phyloP scores from a whole-genome alignment of 2,797 vertebrate species.

The Microctenopoma stevenorrisi region DNA sequence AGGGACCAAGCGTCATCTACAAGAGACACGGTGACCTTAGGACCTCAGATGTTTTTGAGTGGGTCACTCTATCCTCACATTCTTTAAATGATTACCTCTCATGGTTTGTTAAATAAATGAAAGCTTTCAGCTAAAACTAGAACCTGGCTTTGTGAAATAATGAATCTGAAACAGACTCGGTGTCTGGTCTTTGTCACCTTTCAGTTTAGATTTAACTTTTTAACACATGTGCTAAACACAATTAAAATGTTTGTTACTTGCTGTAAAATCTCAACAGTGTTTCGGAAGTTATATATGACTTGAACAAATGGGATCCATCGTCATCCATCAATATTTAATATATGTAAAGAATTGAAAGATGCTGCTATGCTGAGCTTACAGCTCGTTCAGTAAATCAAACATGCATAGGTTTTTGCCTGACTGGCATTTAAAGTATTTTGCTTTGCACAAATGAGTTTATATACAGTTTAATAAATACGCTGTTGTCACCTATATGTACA shows the following conservation, averaged over 20 bases:
- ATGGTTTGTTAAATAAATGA: background rate
- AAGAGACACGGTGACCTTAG: conserved; percentile 25
- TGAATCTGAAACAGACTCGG: background rate
- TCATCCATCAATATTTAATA: conserved; percentile 56
- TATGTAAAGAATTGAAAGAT: conserved; percentile 30
- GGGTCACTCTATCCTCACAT: background rate
- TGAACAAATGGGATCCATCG: conserved; percentile 4
- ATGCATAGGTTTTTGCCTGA: conserved; percentile 30
- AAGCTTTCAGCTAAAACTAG: background rate
- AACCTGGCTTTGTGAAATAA: background rate
- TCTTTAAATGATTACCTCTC: background rate
- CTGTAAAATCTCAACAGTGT: background rate
- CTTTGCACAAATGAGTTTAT: conserved; percentile 38
- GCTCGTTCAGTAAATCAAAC: conserved; percentile 49
- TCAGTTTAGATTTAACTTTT: conserved; percentile 10
- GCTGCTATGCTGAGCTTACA: conserved; percentile 24
- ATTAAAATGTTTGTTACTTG: conserved; percentile 7
- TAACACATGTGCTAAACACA: conserved; percentile 1
- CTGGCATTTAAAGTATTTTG: conserved; percentile 41
- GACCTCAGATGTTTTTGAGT: conserved; percentile 3
- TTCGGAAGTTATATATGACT: conserved; percentile 12
- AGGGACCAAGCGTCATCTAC: conserved; percentile 4
- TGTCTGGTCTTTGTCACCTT: conserved; percentile 3
- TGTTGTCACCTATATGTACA: conserved; percentile 30
- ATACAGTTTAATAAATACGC: conserved; percentile 41